Conservation (phyloP, 2,888 invertebrate species). For the Eristalinus sepulchralis region DNA sequence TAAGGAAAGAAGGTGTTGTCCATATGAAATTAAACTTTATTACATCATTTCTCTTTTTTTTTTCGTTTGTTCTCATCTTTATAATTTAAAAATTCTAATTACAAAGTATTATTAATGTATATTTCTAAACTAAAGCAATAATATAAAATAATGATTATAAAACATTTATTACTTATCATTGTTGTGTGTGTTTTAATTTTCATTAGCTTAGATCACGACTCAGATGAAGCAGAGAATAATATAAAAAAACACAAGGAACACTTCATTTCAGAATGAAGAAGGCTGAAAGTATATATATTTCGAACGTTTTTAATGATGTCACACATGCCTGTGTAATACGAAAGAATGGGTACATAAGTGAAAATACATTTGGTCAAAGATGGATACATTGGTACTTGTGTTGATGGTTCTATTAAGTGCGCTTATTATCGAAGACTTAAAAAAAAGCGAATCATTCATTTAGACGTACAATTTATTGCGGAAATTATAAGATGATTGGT, state of each 20-base stretch:
- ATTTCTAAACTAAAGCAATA: slow-evolving; percentile 57
- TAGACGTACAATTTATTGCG: slow-evolving; percentile 1
- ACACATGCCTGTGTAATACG: neutral
- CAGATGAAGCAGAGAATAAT: slow-evolving; percentile 41
- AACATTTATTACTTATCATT: slow-evolving; percentile 46
- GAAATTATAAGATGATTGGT: neutral
- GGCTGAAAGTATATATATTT: slow-evolving; percentile 8
- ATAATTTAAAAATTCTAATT: slow-evolving; percentile 59
- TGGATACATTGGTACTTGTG: neutral
- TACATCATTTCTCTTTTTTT: slow-evolving; percentile 37
- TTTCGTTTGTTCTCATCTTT: slow-evolving; percentile 48
- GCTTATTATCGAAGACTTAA: slow-evolving; percentile 26
- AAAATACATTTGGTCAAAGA: slow-evolving; percentile 11
- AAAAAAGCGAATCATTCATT: neutral
- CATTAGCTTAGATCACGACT: slow-evolving; percentile 57
- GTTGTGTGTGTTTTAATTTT: slow-evolving; percentile 39
- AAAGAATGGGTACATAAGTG: slow-evolving; percentile 1
- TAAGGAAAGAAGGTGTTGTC: neutral
- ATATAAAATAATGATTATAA: slow-evolving; percentile 48
- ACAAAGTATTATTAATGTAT: slow-evolving; percentile 63
- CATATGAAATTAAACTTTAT: slow-evolving; percentile 66
- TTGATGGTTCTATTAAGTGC: slow-evolving; percentile 19
- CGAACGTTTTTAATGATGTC: neutral
- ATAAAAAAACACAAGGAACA: slow-evolving; percentile 32
- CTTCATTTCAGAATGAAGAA: slow-evolving; percentile 21